Evolutionary conservation across 2,888 invertebrate genomes (phyloP).

Genomic region (Melikaiella ostensackeni): DNA sequence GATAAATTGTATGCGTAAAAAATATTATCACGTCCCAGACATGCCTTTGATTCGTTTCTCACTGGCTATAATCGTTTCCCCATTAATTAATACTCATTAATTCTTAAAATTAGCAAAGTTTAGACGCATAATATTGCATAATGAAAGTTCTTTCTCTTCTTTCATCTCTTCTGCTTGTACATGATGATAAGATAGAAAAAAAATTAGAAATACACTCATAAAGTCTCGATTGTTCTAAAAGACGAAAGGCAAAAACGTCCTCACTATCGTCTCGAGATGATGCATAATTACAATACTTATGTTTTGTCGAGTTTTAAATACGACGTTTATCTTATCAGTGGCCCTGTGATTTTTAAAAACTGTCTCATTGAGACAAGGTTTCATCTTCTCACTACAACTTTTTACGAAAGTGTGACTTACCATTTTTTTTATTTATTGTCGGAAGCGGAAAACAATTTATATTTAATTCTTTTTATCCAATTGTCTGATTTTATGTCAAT

Average conservation of each 20-base stretch:
- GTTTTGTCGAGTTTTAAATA: constrained; percentile 27
- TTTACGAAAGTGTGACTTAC: neutral
- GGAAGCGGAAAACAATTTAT: neutral
- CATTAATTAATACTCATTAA: too few species aligned
- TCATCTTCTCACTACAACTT: neutral
- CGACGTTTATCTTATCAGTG: constrained; percentile 26
- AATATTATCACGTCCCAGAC: too few species aligned
- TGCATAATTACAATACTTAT: constrained; percentile 38
- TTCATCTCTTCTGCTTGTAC: neutral
- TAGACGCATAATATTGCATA: neutral
- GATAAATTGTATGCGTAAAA: too few species aligned
- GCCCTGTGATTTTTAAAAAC: constrained; percentile 18
- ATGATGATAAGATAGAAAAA: neutral
- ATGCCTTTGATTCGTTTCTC: too few species aligned
- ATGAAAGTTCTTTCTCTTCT: neutral
- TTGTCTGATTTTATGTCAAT: neutral
- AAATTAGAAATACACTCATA: neutral
- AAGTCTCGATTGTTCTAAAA: constrained; percentile 27
- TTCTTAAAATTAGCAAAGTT: neutral
- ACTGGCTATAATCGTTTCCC: too few species aligned
- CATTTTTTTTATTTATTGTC: neutral
- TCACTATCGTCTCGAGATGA: constrained; percentile 41
- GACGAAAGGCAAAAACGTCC: constrained; percentile 20
- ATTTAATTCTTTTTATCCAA: neutral
- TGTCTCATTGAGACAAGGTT: neutral